Evolutionary conservation across 2,888 invertebrate species (phyloP), one percentile per base, ranked within the genome.

Genomic region (Diogma glabrata): DNA sequence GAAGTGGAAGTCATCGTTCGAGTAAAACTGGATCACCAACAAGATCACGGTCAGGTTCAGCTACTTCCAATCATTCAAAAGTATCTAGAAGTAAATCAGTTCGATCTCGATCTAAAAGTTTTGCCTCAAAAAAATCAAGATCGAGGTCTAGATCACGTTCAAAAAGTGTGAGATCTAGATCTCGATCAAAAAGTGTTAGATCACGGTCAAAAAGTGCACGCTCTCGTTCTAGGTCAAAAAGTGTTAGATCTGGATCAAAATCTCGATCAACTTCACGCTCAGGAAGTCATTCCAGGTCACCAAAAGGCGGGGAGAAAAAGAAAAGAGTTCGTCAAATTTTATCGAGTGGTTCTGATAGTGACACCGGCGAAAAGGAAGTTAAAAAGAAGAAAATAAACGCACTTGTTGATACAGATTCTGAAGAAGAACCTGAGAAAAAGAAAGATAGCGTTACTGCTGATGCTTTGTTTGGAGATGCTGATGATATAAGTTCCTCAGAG

Each of bases 381-480:
- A 50, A 70, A 55, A 78, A 78, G 57, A 67, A 75, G 8, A 78
- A 76, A 62, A 74, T 73, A 55, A 66, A 69, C 9, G 67, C 69
- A 1, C 60, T 82, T 2, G 74, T 84, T 6, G 83, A 82, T 59
- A 77, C 85, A 0, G 87, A 87, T 55, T 79, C 78, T 54, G 85
- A 84, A 46, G 78, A 78, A 9, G 77, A 76, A 40, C 67, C 49
- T 56, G 72, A 70, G 54, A 60, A 63, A 49, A 54, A 45, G 17
- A 56, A 61, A 22, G 58, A 60, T 49, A 60, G 58, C 49, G 55
- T 58, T 24, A 84, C 82, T 24, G 87, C 90, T 1, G 86, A 86
- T 56, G 90, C 88, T 8, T 73, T 94, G 23, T 94, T 94, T 69
- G 94, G 94, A 10, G 93, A 93, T 71, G 93, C 92, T 14, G 86